These are phyloP conservation scores for Amiota communis DNA, from an alignment of 2,888 invertebrate species.

Conservation along the genomic window DNA sequence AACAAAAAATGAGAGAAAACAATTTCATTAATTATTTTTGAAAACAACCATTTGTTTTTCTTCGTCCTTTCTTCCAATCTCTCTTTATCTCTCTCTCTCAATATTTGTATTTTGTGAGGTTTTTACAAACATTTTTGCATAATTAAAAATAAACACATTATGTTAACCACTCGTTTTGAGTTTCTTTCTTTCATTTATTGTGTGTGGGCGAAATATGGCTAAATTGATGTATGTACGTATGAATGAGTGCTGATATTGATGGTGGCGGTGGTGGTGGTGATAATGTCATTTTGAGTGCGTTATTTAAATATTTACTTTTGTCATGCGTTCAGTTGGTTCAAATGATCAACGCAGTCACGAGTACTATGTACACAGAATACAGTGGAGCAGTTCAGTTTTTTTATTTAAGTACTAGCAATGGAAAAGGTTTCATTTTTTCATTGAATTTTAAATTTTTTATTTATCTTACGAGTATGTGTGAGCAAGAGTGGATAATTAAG, in stretches of 20 bases:
- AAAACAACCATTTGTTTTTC: neutral
- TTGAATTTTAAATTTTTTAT: too few relatives aligned
- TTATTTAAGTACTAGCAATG: too few relatives aligned
- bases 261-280: neutral
- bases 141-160: slow-evolving; percentile 28
- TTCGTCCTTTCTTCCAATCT: neutral
- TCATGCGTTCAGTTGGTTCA: too few relatives aligned
- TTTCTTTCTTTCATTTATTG: too few relatives aligned
- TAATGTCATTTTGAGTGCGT: too few relatives aligned
- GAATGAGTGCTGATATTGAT: neutral
- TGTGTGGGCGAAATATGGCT: too few relatives aligned
- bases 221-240: neutral
- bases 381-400: too few relatives aligned
- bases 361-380: too few relatives aligned
- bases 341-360: neutral
- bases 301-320: too few relatives aligned
- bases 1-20: slow-evolving; percentile 29
- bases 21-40: slow-evolving; percentile 4
- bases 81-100: neutral
- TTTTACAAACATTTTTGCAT: slow-evolving; percentile 26
- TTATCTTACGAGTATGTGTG: too few relatives aligned
- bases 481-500: too few relatives aligned
- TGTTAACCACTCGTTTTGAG: neutral
- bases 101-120: neutral
- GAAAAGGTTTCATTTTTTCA: too few relatives aligned